Evolutionary conservation across 2,113 vertebrate species (phyloP), one percentile per base, ranked within the genome.

Genomic region (Ceyx cyanopectus): DNA sequence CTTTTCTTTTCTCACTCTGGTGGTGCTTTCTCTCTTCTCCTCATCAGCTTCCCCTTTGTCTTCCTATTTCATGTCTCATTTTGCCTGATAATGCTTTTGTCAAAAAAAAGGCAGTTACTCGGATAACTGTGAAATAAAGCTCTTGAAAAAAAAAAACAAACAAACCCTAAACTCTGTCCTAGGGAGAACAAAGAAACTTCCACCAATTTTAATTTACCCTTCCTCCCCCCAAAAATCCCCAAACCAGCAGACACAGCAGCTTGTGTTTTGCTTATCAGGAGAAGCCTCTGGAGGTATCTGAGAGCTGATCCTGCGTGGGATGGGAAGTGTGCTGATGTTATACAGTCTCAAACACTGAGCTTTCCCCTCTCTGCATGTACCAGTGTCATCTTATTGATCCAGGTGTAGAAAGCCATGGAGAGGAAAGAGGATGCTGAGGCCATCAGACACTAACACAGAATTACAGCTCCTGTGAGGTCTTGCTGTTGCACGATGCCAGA

Each of bases 401-500:
- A 26, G 27, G 20, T 17, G 30, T 11, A 17, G 16, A 80, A 92
- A 78, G 6, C 7, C 7, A 0, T 1, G 12, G 66, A 43, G 54
- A 76, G n/a, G n/a, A 58, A 61, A 16, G 34, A 40, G 18, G 24
- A 10, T 9, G 40, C 9, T 45, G 50, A 57, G 26, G 14, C 0
- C 10, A 24, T 4, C 26, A 30, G 60, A 6, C 51, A 17, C 8
- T 1, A 14, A 63, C 8, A 21, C 51, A 45, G 54, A 92, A 45
- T 20, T 61, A 6, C 6, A n/a, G 34, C 0, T 88, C 45, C 61
- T 84, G 53, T n/a, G 5, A 2, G 26, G 2, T 5, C 21, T 17
- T 12, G 5, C 34, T 11, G 6, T n/a, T 30, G 34, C 29, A 7
- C 0, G 1, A 2, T 12, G n/a, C 45, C 2, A 1, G 2, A 0